A percentile compares a stretch with the other conserved stretches of the same genome.
These are phyloP conservation scores for Stenolophus ochropezus DNA, from an alignment of 2,888 invertebrate genomes.

Conservation along the genomic window DNA sequence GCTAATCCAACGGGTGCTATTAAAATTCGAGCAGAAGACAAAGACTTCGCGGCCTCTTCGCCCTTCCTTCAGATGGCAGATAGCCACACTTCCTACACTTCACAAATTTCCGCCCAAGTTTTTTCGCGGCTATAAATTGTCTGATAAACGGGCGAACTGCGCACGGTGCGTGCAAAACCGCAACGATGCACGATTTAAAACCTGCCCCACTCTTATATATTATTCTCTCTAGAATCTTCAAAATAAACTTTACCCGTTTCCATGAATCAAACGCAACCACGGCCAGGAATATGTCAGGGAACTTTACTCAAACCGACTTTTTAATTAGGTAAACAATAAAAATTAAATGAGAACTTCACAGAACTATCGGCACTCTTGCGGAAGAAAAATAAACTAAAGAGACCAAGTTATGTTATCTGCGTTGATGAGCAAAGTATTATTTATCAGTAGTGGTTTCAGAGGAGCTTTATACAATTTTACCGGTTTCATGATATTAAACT, in stretches of 20 bases:
- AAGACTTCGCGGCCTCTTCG: neutral
- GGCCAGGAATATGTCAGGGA: constrained; percentile 17
- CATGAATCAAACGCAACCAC: constrained; percentile 11
- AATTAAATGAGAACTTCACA: neutral
- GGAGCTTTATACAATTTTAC: no score
- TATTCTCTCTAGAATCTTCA: constrained; percentile 21
- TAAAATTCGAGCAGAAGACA: neutral
- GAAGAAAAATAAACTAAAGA: constrained; percentile 1
- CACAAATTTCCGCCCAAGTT: constrained; percentile 58
- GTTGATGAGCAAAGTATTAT: no score
- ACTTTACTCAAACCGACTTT: constrained; percentile 10
- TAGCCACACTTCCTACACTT: constrained; percentile 56
- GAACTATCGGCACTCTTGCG: neutral
- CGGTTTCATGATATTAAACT: no score
- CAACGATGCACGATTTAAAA: constrained; percentile 43
- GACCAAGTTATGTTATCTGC: no score
- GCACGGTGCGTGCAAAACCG: constrained; percentile 47
- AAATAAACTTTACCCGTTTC: constrained; percentile 12
- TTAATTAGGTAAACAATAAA: constrained; percentile 29
- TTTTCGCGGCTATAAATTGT: constrained; percentile 56
- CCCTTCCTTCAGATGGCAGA: constrained; percentile 46
- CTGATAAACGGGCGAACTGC: constrained; percentile 47
- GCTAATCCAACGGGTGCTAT: neutral
- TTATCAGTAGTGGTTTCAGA: no score
- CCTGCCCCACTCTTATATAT: constrained; percentile 26